Evolutionary conservation across 1,140 invertebrate species (phyloP), one percentile per base, ranked within the genome.

Genomic region (Lepidostoma basale): DNA sequence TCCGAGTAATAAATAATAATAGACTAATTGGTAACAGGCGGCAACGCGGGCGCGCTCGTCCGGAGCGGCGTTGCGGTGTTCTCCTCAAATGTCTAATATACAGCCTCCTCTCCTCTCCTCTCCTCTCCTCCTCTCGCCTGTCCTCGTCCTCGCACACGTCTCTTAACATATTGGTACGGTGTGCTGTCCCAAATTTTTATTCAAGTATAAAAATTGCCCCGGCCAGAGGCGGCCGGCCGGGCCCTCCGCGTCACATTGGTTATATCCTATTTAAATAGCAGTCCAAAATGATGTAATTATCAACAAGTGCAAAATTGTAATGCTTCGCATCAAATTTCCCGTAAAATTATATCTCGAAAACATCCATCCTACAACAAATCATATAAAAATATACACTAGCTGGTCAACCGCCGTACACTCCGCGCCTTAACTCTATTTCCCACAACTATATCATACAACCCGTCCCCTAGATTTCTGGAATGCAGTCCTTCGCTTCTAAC

Each of bases 1-100:
- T n/a, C n/a, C n/a, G n/a, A n/a, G 60, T 62, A 45, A 47, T 62
- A 62, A 62, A 62, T 62, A 62, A 45, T 62, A 47, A 16, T 16
- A 28, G 60, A 62, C 60, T 47, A 47, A 47, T 47, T 30, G 44
- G 60, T 62, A 62, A 62, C 60, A 62, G 60, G 39, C 44, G 30
- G 18, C 60, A 44, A 45, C 22, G 14, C n/a, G n/a, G n/a, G n/a
- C n/a, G n/a, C n/a, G n/a, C n/a, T 18, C 26, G 26, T 23, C 58
- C 18, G 20, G 3, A 44, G 40, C 58, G 28, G 39, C 16, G 18
- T 58, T 39, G 54, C 18, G 54, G 33, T 58, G 54, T 58, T 58
- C 12, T 6, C 30, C 5, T 33, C 28, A 54, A 54, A 26, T 26
- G 49, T 58, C 54, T 58, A 54, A 58, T 58, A 58, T n/a, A n/a